Percentiles rank a stretch among this genome's conserved stretches.
These are phyloP conservation scores for Amiota communis DNA, from an alignment of 2,888 invertebrate genomes.

Conservation along the genomic window DNA sequence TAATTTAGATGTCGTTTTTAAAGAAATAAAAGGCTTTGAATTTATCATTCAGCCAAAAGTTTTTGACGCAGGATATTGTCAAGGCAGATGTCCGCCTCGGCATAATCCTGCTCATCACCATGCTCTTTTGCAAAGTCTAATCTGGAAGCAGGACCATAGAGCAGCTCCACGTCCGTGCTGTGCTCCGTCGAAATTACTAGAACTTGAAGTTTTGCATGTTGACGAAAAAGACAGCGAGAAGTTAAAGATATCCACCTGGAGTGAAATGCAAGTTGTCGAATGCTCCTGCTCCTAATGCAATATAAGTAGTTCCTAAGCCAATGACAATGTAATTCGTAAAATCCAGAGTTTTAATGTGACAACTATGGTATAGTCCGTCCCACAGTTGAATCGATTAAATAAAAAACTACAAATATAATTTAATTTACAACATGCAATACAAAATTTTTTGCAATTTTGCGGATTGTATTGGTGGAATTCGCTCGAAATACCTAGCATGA, in stretches of 20 bases:
- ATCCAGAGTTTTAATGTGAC: too few species aligned
- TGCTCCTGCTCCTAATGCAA: constrained; percentile 80
- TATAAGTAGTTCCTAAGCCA: constrained; percentile 18
- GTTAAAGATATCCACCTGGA: constrained; percentile 80
- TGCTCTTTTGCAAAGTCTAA: constrained; percentile 80
- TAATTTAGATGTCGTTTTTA: constrained; percentile 79
- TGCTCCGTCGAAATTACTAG: constrained; percentile 79
- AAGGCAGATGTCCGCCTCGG: constrained; percentile 80
- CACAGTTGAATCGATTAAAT: too few species aligned
- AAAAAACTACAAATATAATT: too few species aligned
- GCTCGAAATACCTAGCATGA: too few species aligned
- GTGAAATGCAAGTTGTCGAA: constrained; percentile 81
- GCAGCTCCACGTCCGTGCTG: constrained; percentile 78
- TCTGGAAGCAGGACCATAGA: constrained; percentile 77
- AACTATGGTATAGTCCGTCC: too few species aligned
- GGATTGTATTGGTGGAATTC: too few species aligned
- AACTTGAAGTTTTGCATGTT: constrained; percentile 79
- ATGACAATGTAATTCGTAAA: neutral
- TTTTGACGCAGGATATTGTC: constrained; percentile 82
- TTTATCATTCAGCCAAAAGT: constrained; percentile 81
- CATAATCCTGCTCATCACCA: constrained; percentile 82
- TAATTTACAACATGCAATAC: too few species aligned
- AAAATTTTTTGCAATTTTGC: too few species aligned
- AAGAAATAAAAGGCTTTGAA: constrained; percentile 78
- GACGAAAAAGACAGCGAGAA: constrained; percentile 78